Base-by-base conservation (phyloP, 2,888 invertebrate genomes). In the Ormyrus nitidulus region DNA sequence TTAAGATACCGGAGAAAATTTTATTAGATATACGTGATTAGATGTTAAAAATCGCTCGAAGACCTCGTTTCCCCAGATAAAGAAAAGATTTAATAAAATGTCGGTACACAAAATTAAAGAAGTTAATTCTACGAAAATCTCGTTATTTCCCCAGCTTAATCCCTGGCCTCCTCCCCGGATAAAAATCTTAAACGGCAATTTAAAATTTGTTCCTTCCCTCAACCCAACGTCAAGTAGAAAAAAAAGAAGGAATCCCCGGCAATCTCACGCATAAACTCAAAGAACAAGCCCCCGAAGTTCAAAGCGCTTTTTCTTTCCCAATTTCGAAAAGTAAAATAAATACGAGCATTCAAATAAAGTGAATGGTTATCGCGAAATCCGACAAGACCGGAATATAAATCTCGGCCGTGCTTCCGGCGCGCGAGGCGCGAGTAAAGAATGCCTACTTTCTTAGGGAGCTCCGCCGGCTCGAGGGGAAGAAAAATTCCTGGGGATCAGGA, bases 271-370 rank as follows among this genome's bases (percentile, higher is more conserved):
- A 34, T 34, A 34, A 34, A 34, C 34, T 34, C 34, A 34, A 34
- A 34, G 34, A 34, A 34, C 34, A 34, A 34, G 0, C 34, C 34
- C 1, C 34, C 34, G 34, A 34, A 34, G 34, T 34, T 34, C 34
- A 34, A 34, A 34, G 34, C 34, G 34, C 34, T 34, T 65, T 13
- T 49, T 13, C 19, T 51, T 34, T 34, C 46, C 51, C 13, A 51
- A 66, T 19, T 66, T 51, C 6, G 65, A 5, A n/a, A 49, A 65
- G 54, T 19, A 65, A 65, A 56, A 73, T 56, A 73, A 64, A 73
- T 71, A 71, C n/a, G 62, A 65, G 19, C 13, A 73, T 65, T 46
- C 19, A 54, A 73, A 64, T 51, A 56, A 64, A 73, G 49, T 10
- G 34, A 49, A 65, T 11, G 48, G 54, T 46, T 73, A 64, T 48